These are phyloP conservation scores for Mohoua ochrocephala DNA, from an alignment of 2,113 vertebrate species.

Conservation along the genomic window DNA sequence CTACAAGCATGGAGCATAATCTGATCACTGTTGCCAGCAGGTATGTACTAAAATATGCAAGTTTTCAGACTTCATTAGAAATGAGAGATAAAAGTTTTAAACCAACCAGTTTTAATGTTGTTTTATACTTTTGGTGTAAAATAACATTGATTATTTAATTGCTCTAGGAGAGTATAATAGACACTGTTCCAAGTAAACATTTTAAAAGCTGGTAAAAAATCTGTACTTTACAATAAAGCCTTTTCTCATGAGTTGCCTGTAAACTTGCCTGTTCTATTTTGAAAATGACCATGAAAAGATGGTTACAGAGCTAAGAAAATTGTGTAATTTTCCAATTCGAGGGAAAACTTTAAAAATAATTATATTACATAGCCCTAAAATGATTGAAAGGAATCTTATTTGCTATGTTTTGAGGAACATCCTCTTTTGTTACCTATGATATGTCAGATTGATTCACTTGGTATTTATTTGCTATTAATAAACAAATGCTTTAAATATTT, in stretches of 20 bases:
- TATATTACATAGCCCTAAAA: neutral
- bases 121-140: neutral
- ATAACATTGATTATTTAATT: neutral
- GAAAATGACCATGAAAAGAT: neutral
- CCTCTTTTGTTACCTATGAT: neutral
- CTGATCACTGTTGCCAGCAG: neutral
- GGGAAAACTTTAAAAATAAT: neutral
- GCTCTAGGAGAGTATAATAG: neutral
- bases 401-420: neutral
- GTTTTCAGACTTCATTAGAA: neutral
- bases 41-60: neutral
- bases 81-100: neutral
- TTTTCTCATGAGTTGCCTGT: neutral
- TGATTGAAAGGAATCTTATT: neutral
- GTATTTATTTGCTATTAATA: neutral
- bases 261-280: neutral
- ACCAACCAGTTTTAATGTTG: neutral
- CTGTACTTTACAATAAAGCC: neutral
- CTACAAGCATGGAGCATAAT: neutral
- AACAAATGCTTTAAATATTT: neutral
- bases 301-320: neutral
- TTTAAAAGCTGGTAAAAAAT: neutral
- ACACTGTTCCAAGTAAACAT: neutral
- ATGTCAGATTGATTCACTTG: neutral
- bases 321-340: neutral